Percentiles rank a stretch among this genome's conserved stretches.
Conservation (phyloP, 2,888 invertebrate genomes). For the Ectobius pallidus region DNA sequence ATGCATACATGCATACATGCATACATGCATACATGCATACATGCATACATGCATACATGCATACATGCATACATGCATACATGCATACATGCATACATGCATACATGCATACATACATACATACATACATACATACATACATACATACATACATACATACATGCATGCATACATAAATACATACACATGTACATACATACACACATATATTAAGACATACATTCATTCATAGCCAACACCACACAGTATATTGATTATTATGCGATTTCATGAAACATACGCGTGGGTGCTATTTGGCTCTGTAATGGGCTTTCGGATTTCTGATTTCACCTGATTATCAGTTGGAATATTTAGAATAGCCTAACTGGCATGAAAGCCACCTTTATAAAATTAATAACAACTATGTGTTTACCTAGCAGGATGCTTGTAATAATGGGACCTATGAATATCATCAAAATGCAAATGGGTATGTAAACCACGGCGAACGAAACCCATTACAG, state of each 20-base stretch:
- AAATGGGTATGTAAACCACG: conserved; percentile 24
- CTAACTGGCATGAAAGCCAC: too few species aligned
- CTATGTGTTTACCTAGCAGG: conserved; percentile 9
- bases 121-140: conserved; percentile 16
- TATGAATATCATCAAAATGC: conserved; percentile 23
- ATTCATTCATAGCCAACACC: too few species aligned
- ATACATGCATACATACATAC: conserved; percentile 20
- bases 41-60: too few species aligned
- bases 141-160: not conserved
- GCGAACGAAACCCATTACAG: conserved; percentile 10
- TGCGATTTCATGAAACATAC: too few species aligned
- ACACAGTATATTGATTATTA: too few species aligned
- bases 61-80: conserved; percentile 18
- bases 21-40: too few species aligned
- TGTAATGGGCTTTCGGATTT: too few species aligned
- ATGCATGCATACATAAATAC: not conserved
- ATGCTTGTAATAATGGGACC: conserved; percentile 14
- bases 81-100: conserved; percentile 20
- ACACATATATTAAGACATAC: too few species aligned
- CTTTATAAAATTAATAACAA: conserved; percentile 13
- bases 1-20: conserved; percentile 9
- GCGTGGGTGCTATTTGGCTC: too few species aligned
- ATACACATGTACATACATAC: not conserved
- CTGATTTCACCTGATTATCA: too few species aligned
- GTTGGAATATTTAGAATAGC: too few species aligned